phyloP scores from a whole-genome alignment of 2,797 vertebrate species.

The Myripristis jacobus region DNA sequence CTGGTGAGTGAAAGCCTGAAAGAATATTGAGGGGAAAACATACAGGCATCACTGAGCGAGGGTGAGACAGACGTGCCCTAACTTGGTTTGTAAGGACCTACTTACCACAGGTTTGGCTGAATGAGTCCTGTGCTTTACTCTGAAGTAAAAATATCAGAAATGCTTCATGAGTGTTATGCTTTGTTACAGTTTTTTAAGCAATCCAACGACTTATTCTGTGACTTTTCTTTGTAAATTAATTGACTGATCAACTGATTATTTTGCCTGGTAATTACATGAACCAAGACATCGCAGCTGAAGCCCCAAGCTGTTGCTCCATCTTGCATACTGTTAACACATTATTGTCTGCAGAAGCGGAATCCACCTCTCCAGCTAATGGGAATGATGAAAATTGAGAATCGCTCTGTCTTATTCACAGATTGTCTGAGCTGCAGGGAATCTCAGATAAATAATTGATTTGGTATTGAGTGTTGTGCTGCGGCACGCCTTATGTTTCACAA shows the following conservation, averaged over 20 bases:
- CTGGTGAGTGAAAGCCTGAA: constrained; percentile 49
- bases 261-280: constrained; percentile 22
- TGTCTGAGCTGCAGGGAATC: constrained; percentile 36
- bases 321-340: constrained; percentile 19
- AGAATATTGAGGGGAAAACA: constrained; percentile 43
- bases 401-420: constrained; percentile 13
- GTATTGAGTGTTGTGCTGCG: constrained; percentile 1
- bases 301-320: constrained; percentile 18
- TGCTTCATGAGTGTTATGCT: background rate
- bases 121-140: constrained; percentile 9
- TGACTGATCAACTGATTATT: background rate
- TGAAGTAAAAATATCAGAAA: background rate
- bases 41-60: constrained; percentile 35
- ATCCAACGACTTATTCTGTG: background rate
- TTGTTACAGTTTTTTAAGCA: too few relatives aligned
- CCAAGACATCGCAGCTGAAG: constrained; percentile 23
- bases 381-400: constrained; percentile 2
- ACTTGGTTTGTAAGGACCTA: constrained; percentile 6
- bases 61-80: constrained; percentile 39
- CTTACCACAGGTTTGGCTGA: constrained; percentile 27
- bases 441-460: constrained; percentile 40
- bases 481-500: constrained; percentile 9
- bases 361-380: constrained; percentile 27
- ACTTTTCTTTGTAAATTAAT: constrained; percentile 11
- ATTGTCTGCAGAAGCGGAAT: constrained; percentile 22